Conservation (phyloP, 2,797 vertebrate genomes). For the Pseudochromis fuscus region DNA sequence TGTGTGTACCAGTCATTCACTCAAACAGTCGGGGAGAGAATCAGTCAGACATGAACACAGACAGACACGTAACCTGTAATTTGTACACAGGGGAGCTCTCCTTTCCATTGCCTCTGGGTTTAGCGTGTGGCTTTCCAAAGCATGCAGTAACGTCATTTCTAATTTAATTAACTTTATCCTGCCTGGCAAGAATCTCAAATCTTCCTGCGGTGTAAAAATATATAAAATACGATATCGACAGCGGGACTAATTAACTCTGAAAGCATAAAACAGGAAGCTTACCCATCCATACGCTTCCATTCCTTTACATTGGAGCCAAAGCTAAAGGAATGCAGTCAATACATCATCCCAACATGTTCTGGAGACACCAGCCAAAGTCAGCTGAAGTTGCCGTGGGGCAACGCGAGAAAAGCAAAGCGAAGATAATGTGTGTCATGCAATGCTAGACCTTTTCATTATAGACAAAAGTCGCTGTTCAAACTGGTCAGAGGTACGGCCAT, state of each 20-base stretch:
- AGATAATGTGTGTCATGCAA: slow-evolving; percentile 50
- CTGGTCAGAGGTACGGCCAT: slow-evolving; percentile 33
- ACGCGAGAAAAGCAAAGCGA: slow-evolving; percentile 37
- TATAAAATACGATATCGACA: slow-evolving; percentile 20
- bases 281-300: slow-evolving; percentile 26
- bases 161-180: slow-evolving; percentile 76
- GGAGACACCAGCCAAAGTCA: slow-evolving; percentile 48
- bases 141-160: slow-evolving; percentile 72
- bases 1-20: slow-evolving; percentile 47
- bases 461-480: slow-evolving; percentile 55
- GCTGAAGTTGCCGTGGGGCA: slow-evolving; percentile 52
- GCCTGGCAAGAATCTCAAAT: slow-evolving; percentile 46
- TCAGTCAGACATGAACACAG: slow-evolving; percentile 66
- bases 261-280: slow-evolving; percentile 35
- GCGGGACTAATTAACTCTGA: slow-evolving; percentile 26
- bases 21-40: slow-evolving; percentile 52
- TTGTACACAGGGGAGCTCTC: slow-evolving; percentile 72
- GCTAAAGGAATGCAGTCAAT: slow-evolving; percentile 64
- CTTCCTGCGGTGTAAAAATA: slow-evolving; percentile 28
- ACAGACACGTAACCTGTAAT: slow-evolving; percentile 81
- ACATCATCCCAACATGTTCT: slow-evolving; percentile 61
- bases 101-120: slow-evolving; percentile 77
- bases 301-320: slow-evolving; percentile 42
- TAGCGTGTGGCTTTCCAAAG: slow-evolving; percentile 72
- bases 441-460: slow-evolving; percentile 51